These are phyloP conservation scores for Lasiommata megera DNA, from an alignment of 2,888 invertebrate genomes.

Conservation along the genomic window DNA sequence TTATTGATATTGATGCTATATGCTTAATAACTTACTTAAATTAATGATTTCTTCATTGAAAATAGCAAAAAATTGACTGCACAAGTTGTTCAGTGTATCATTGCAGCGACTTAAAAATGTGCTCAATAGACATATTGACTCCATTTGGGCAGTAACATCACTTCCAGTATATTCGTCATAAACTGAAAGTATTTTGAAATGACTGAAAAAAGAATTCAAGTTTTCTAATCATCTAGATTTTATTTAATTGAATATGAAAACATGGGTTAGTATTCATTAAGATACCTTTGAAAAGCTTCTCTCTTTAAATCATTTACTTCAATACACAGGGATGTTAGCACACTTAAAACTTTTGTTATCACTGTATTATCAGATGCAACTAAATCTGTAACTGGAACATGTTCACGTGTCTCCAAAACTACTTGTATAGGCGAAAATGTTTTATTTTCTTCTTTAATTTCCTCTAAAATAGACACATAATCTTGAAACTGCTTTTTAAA, in stretches of 20 bases:
- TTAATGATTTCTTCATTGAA: constrained; percentile 76
- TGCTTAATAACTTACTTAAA: constrained; percentile 65
- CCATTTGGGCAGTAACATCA: constrained; percentile 78
- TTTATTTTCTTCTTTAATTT: constrained; percentile 56
- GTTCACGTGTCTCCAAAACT: constrained; percentile 78
- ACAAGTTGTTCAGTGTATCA: constrained; percentile 85
- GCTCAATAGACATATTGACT: constrained; percentile 83
- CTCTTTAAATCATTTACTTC: constrained; percentile 86
- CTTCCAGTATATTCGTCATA: constrained; percentile 84
- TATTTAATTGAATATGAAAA: too few relatives aligned
- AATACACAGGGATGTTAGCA: constrained; percentile 88
- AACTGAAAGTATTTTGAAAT: constrained; percentile 82
- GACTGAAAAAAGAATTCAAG: constrained; percentile 50
- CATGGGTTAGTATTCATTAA: not conserved
- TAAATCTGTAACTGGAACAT: constrained; percentile 84
- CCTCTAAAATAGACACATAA: constrained; percentile 43
- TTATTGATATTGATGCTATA: too few relatives aligned
- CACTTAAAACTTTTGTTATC: constrained; percentile 89
- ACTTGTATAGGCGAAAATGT: constrained; percentile 63
- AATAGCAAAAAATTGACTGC: constrained; percentile 88
- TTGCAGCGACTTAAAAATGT: constrained; percentile 86
- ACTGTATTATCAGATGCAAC: constrained; percentile 92
- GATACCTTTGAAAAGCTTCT: constrained; percentile 83
- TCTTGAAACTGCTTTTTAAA: constrained; percentile 70
- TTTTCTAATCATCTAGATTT: too few relatives aligned